phyloP scores from a whole-genome alignment of 2,888 invertebrate genomes.

The Morpho achilles region DNA sequence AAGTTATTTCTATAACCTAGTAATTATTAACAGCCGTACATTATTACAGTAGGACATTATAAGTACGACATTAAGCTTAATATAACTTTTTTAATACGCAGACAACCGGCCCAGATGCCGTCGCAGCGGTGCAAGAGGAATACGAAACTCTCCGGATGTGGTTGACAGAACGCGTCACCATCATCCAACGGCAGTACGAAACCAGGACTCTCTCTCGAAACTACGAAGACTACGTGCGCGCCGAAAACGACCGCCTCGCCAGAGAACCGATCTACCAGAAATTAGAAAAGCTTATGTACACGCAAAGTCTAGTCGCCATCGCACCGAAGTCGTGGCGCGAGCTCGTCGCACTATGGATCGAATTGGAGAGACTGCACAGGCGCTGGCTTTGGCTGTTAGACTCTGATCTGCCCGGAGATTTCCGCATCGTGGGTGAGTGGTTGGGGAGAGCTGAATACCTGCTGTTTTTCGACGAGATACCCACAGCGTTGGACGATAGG shows the following conservation, averaged over 20 bases:
- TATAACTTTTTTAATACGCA: constrained; percentile 31
- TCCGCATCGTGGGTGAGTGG: constrained; percentile 94
- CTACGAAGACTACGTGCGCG: constrained; percentile 89
- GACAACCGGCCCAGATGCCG: constrained; percentile 85
- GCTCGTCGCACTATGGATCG: constrained; percentile 88
- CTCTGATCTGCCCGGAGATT: constrained; percentile 89
- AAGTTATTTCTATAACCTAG: not conserved
- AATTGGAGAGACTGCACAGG: constrained; percentile 86
- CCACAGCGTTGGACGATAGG: constrained; percentile 91
- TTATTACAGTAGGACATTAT: too few relatives aligned
- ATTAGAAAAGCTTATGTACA: constrained; percentile 88
- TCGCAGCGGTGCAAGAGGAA: constrained; percentile 88
- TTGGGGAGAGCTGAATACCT: constrained; percentile 91
- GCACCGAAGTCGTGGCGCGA: constrained; percentile 92
- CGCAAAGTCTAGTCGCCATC: constrained; percentile 89
- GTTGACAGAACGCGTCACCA: constrained; percentile 88
- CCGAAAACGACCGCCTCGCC: constrained; percentile 87
- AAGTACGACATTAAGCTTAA: not conserved
- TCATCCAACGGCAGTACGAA: constrained; percentile 87
- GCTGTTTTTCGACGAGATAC: constrained; percentile 89
- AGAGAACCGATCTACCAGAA: constrained; percentile 86
- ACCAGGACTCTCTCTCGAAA: constrained; percentile 86
- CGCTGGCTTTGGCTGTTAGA: constrained; percentile 95
- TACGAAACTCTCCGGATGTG: constrained; percentile 89
- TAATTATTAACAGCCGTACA: not conserved